Conservation (phyloP, 2,113 vertebrate genomes). For the Esox niger region DNA sequence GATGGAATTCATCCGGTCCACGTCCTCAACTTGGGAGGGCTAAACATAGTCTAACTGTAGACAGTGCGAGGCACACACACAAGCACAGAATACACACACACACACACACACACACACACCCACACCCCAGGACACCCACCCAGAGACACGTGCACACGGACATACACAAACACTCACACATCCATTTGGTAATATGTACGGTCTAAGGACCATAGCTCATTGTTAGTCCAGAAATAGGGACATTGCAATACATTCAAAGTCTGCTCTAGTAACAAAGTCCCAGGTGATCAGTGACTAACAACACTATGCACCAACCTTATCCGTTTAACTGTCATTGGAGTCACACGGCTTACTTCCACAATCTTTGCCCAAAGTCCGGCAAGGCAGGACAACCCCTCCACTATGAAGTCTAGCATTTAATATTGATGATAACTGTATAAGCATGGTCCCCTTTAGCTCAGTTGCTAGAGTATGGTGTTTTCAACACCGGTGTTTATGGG, state of each 20-base stretch:
- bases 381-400: background rate
- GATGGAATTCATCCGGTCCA: constrained; percentile 52
- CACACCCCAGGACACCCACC: background rate
- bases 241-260: too few species aligned
- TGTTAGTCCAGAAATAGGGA: background rate
- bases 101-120: background rate
- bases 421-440: too few species aligned
- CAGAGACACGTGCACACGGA: background rate
- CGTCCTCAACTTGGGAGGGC: constrained; percentile 23
- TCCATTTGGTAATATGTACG: too few species aligned
- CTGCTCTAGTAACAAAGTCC: too few species aligned
- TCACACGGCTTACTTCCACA: too few species aligned
- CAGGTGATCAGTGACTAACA: constrained; percentile 13
- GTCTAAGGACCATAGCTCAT: background rate
- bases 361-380: too few species aligned
- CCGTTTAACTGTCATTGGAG: too few species aligned
- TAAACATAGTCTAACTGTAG: constrained; percentile 35
- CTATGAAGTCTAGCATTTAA: background rate
- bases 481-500: too few species aligned
- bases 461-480: too few species aligned
- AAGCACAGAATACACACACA: background rate
- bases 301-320: background rate
- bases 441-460: too few species aligned
- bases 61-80: background rate
- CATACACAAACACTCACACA: background rate